Conservation (phyloP, 2,797 vertebrate species). For the Sebastes itinus region DNA sequence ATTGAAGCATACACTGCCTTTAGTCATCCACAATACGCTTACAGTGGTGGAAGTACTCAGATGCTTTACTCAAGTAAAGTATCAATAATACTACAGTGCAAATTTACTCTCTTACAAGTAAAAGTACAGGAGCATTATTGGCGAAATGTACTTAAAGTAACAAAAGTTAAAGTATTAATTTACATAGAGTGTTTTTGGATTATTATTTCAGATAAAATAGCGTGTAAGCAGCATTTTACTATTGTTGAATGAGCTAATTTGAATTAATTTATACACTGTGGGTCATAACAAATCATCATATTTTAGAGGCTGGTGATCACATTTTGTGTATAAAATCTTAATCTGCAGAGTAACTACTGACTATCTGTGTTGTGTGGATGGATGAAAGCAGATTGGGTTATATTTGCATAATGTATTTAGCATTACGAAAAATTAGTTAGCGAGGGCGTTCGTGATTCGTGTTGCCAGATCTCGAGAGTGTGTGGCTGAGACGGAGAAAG, state of each 20-base stretch:
- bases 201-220: neutral
- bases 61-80: neutral
- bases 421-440: no score
- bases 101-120: neutral
- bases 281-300: neutral
- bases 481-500: no score
- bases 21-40: neutral
- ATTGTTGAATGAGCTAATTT: neutral
- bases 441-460: no score
- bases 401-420: no score
- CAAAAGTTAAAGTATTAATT: neutral
- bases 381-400: no score
- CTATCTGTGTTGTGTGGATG: neutral
- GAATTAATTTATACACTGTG: neutral
- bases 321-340: neutral
- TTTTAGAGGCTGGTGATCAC: neutral
- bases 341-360: neutral
- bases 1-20: neutral
- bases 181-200: neutral
- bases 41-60: conserved; percentile 1
- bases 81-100: neutral
- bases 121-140: no score
- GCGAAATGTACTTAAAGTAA: neutral
- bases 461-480: no score
- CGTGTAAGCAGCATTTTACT: neutral